A percentile compares a stretch with the other conserved stretches of the same genome.
Evolutionary conservation across 1,140 invertebrate species (phyloP).

Genomic region (Argopecten irradians): DNA sequence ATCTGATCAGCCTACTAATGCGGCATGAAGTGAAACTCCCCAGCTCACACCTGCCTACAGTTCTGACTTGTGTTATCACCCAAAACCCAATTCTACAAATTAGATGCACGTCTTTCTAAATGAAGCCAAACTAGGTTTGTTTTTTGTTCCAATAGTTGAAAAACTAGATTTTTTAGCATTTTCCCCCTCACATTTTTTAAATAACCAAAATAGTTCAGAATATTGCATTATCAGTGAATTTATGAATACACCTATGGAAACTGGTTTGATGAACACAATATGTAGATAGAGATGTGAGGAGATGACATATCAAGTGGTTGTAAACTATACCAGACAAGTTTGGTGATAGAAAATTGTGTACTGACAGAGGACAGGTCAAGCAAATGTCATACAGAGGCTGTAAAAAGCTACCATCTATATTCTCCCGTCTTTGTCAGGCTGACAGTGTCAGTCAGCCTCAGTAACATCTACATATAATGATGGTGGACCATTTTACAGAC

Average conservation of each 20-base stretch:
- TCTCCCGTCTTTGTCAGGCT: neutral
- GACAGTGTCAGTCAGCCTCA: neutral
- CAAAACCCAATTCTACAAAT: neutral
- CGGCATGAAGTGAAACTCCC: slow-evolving; percentile 5
- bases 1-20: neutral
- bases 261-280: neutral
- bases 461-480: slow-evolving; percentile 5
- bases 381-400: neutral
- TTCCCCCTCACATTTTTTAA: neutral
- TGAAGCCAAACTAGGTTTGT: neutral
- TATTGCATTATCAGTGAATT: too few relatives aligned
- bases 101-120: neutral
- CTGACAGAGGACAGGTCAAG: neutral
- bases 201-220: too few relatives aligned
- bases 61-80: neutral
- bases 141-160: neutral
- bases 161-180: neutral
- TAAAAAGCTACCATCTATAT: neutral
- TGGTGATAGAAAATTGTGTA: neutral
- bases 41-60: slow-evolving; percentile 19
- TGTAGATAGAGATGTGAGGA: neutral
- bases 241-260: too few relatives aligned
- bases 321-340: neutral
- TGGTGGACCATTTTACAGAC: neutral
- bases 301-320: neutral